Evolutionary conservation across 2,888 invertebrate genomes (phyloP).

Genomic region (Apotomis betuletana): DNA sequence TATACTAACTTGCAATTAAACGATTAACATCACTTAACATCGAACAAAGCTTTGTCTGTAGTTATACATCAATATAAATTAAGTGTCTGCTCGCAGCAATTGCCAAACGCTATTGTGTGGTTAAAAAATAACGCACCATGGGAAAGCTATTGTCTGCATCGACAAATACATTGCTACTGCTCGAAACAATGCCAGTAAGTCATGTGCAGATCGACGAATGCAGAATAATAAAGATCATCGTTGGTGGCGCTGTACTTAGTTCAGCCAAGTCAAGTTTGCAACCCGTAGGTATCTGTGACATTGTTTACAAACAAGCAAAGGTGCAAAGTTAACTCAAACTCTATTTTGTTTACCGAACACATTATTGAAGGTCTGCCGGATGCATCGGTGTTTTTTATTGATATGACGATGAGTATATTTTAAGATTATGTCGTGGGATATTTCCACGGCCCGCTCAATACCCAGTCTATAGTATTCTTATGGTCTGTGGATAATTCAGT

Average conservation of each 20-base stretch:
- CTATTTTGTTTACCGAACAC: background rate
- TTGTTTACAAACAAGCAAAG: background rate
- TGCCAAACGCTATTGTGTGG: constrained; percentile 70
- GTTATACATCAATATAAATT: constrained; percentile 47
- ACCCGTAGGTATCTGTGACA: background rate
- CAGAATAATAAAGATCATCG: constrained; percentile 50
- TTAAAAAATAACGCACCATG: constrained; percentile 61
- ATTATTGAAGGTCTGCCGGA: constrained; percentile 15
- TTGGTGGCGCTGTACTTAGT: background rate
- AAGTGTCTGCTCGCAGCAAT: constrained; percentile 55
- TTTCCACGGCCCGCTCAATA: background rate
- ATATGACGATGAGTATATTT: constrained; percentile 11
- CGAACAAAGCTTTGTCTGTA: constrained; percentile 42
- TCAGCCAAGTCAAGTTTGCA: background rate
- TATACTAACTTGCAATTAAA: constrained; percentile 47
- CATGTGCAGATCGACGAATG: constrained; percentile 49
- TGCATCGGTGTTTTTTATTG: constrained; percentile 14
- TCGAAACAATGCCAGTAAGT: constrained; percentile 50
- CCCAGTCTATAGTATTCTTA: too few relatives aligned
- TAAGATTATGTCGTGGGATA: constrained; percentile 5
- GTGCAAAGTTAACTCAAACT: background rate
- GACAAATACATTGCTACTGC: constrained; percentile 49
- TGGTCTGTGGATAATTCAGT: too few relatives aligned
- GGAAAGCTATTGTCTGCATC: constrained; percentile 62
- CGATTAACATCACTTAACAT: constrained; percentile 54